Base-by-base conservation (phyloP, 2,797 vertebrate species). In the Allobates femoralis region DNA sequence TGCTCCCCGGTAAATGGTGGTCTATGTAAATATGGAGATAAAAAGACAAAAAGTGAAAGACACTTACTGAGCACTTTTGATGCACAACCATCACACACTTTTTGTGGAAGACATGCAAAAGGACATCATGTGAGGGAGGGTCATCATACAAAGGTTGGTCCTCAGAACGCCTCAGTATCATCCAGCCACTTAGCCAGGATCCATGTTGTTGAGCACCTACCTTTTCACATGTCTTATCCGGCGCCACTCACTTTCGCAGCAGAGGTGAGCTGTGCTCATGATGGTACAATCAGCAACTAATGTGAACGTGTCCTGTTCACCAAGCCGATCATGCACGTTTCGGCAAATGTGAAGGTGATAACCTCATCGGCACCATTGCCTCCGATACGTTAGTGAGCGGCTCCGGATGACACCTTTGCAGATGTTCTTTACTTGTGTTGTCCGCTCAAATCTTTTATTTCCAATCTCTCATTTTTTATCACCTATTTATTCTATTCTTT, bases 391-490 rank as follows among this genome's bases (percentile, higher is more conserved):
- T 8, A 46, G 7, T 46, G 6, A 46, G 11, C 41, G 6, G 41
- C 41, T 8, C 1, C 41, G 41, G 41, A 46, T 8, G 11, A 46
- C 41, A 7, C 41, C 41, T 46, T n/a, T n/a, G 11, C 41, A 46
- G 11, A 30, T 86, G 60, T 30, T 66, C 46, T 71, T 80, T 79
- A 50, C 67, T 77, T 83, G 56, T 85, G 78, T 82, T 81, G 75
- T 76, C 74, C 88, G n/a, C 55, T 50, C 53, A 46, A 11, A 66
- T 83, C 41, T 15, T 88, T 60, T 73, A 83, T 81, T 60, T 86
- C 79, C 74, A 37, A 67, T 15, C 7, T 74, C 30, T 12, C 32
- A n/a, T n/a, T n/a, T n/a, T n/a, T 78, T 28, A 0, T 23, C 55
- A 66, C 64, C 41, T 50, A 51, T 69, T 55, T 53, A 51, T 56